Evolutionary conservation across 2,888 invertebrate species (phyloP).

Genomic region (Conistra vaccinii): DNA sequence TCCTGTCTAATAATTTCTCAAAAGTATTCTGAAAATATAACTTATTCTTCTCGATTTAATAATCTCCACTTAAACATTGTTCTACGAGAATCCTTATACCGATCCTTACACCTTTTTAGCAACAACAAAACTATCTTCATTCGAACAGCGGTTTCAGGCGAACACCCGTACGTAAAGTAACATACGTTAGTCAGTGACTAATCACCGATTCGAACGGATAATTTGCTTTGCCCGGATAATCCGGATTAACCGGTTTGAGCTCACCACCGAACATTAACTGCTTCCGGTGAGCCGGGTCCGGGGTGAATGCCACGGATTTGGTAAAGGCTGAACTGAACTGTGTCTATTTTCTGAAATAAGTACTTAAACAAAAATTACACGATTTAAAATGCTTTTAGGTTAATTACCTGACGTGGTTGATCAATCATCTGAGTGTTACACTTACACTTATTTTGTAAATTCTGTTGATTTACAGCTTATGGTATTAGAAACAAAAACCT

Average conservation of each 20-base stretch:
- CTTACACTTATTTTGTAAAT: not conserved
- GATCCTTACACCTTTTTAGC: not conserved
- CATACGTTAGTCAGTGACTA: conserved; percentile 40
- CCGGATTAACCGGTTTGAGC: conserved; percentile 61
- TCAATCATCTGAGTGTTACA: not conserved
- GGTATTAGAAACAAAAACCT: not conserved
- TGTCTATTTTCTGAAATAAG: conserved; percentile 2
- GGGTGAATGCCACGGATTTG: conserved; percentile 34
- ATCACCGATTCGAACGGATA: conserved; percentile 55
- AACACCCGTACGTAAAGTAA: conserved; percentile 27
- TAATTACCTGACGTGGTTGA: not conserved
- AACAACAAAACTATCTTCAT: not conserved
- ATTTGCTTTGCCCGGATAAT: conserved; percentile 65
- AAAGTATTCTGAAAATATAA: not conserved
- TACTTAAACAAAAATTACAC: not conserved
- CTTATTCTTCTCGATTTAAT: not conserved
- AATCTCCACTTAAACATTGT: not conserved
- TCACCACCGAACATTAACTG: conserved; percentile 61
- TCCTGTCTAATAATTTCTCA: not conserved
- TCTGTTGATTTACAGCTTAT: not conserved
- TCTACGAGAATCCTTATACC: conserved; percentile 1
- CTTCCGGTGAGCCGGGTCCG: conserved; percentile 42
- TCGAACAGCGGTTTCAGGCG: conserved; percentile 1
- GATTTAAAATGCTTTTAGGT: not conserved
- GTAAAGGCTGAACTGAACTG: conserved; percentile 1